These are phyloP conservation scores for Chrysaora quinquecirrha DNA, from an alignment of 30 jellyfish, hydroid and myxozoan species.

Conservation along the genomic window DNA sequence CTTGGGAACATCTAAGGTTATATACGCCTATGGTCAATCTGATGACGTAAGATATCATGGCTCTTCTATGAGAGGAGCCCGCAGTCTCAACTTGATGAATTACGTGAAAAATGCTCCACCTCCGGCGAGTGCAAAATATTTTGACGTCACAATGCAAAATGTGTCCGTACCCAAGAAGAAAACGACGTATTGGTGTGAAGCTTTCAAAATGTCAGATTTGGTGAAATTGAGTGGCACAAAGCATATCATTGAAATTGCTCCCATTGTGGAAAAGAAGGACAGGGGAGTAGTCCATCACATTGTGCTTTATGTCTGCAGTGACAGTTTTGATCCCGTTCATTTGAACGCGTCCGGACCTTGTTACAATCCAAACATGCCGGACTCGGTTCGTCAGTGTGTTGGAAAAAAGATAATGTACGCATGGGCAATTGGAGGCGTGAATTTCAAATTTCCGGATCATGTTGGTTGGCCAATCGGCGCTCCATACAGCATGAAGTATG, in stretches of 20 bases:
- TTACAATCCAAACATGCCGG: conserved; percentile 57
- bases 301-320: conserved; percentile 43
- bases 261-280: conserved; percentile 21
- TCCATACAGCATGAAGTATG: conserved; percentile 33
- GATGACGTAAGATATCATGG: conserved; percentile 12
- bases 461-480: too few relatives aligned
- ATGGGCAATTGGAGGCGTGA: conserved; percentile 75
- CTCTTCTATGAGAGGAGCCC: conserved; percentile 38
- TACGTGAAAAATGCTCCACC: conserved; percentile 55
- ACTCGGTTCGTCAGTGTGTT: conserved; percentile 36
- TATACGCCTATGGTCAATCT: conserved; percentile 36
- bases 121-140: conserved; percentile 41
- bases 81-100: conserved; percentile 38
- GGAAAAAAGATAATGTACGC: conserved; percentile 34
- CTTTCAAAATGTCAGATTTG: too few relatives aligned
- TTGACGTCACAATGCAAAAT: too few relatives aligned
- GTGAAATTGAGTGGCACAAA: too few relatives aligned
- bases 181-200: too few relatives aligned
- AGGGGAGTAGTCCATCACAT: conserved; percentile 66
- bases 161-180: background rate
- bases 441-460: too few relatives aligned
- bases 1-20: too few relatives aligned
- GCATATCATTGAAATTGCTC: too few relatives aligned
- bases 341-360: conserved; percentile 38
- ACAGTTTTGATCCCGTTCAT: conserved; percentile 38